Evolutionary conservation across 2,113 vertebrate species (phyloP), one percentile per base, ranked within the genome.

Genomic region (Bombycilla garrulus): DNA sequence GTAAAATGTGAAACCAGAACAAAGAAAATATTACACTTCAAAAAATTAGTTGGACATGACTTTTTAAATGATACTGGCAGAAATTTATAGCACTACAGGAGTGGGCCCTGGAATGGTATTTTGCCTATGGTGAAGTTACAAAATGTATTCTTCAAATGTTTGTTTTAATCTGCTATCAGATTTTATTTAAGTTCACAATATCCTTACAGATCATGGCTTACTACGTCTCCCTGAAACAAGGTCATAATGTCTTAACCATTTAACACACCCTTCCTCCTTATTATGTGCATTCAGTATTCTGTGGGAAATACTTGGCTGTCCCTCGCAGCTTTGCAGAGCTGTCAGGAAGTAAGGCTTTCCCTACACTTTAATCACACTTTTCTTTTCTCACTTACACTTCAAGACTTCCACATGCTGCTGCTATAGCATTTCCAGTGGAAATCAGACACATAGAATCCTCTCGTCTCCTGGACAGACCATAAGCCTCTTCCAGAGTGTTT

Each of bases 301-400:
- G 10, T 72, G 57, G 86, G 93, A 89, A 97, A 96, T 87, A 77
- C 57, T 86, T 95, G 94, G 20, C 74, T 67, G 81, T 92, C 84
- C 88, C 88, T 72, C 77, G 50, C 54, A 89, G 74, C 72, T 97
- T 93, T 97, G 45, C 79, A 91, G 71, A 91, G 81, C 81, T 97
- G 78, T 82, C 81, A 88, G 92, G 87, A 95, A 97, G 91, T 79
- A 88, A 57, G 45, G 28, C 16, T 94, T 97, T 93, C 18, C 51
- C 47, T 58, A 4, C 23, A 51, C 54, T 66, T 97, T 96, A 95
- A 94, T 96, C 92, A 92, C 94, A 95, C 70, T 84, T 88, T 94
- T 91, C 38, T 96, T 95, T 97, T 95, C 88, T 97, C 88, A 87
- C 88, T 91, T 96, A 82, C 64, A 87, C 86, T 93, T 97, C 79